These are phyloP conservation scores for Phoxinus dragarum DNA, from an alignment of 2,797 vertebrate genomes.

Conservation along the genomic window DNA sequence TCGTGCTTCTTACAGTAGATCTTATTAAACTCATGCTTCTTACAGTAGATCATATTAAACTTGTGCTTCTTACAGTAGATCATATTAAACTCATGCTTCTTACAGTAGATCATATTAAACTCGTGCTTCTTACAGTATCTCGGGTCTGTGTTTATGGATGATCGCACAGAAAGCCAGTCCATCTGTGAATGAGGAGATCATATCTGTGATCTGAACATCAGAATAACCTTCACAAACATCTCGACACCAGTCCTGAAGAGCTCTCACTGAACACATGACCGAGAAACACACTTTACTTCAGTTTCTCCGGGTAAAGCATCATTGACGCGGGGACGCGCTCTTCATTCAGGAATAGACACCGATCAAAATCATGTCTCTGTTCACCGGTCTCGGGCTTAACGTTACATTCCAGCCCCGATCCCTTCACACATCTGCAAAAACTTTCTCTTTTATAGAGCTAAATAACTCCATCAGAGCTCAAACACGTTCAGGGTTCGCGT, in stretches of 20 bases:
- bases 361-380: background rate
- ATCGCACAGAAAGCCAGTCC: conserved; percentile 97
- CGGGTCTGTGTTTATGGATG: conserved; percentile 91
- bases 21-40: too few species aligned
- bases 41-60: background rate
- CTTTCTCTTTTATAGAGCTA: background rate
- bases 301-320: too few species aligned
- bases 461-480: background rate
- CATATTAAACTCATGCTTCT: background rate
- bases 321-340: background rate
- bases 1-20: background rate
- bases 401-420: too few species aligned
- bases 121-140: conserved; percentile 88
- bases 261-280: background rate
- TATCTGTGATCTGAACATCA: conserved; percentile 88
- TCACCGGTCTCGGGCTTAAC: background rate
- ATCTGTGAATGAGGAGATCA: conserved; percentile 92
- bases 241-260: conserved; percentile 92
- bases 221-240: conserved; percentile 87
- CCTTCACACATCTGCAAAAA: background rate
- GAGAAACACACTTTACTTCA: background rate
- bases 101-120: background rate
- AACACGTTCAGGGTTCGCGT: background rate
- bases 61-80: background rate
- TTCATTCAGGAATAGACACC: background rate